These are phyloP conservation scores for Gallinago jamesoni DNA, from an alignment of 2,113 vertebrate species.

Conservation along the genomic window DNA sequence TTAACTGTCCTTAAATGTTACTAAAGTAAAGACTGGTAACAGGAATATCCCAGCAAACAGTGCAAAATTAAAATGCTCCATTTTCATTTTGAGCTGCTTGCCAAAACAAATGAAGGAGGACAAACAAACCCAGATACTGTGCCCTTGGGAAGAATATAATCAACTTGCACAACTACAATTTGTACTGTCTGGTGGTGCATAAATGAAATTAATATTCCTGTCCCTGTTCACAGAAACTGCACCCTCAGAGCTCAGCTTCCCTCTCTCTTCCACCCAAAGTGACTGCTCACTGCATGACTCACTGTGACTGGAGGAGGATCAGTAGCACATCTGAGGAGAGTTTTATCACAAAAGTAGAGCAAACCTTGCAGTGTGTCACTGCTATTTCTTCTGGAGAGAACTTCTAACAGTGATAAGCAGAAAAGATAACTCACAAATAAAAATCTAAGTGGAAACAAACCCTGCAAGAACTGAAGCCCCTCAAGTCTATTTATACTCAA, in stretches of 20 bases:
- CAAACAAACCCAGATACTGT: constrained; percentile 4
- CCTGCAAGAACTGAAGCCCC: not conserved
- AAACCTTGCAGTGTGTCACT: not conserved
- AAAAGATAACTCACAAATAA: not conserved
- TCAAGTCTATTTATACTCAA: not conserved
- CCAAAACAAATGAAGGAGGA: constrained; percentile 18
- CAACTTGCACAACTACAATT: not conserved
- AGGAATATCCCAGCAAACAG: not conserved
- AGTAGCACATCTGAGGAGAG: not conserved
- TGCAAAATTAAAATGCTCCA: not conserved
- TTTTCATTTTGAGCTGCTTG: constrained; percentile 4
- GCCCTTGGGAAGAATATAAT: not conserved
- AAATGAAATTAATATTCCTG: not conserved
- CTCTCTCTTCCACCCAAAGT: not conserved
- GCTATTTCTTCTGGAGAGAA: not conserved
- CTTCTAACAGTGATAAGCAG: not conserved
- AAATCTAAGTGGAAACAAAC: not conserved
- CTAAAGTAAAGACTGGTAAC: not conserved
- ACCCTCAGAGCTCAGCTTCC: not conserved
- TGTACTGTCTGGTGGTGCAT: not conserved
- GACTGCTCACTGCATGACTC: not conserved
- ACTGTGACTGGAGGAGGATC: not conserved
- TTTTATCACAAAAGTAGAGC: not conserved
- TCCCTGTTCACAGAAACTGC: not conserved
- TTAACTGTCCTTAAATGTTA: not conserved